Percentiles rank a stretch among this genome's conserved stretches.
Evolutionary conservation across 2,888 invertebrate species (phyloP).

Genomic region (Ferdinandea cuprea): DNA sequence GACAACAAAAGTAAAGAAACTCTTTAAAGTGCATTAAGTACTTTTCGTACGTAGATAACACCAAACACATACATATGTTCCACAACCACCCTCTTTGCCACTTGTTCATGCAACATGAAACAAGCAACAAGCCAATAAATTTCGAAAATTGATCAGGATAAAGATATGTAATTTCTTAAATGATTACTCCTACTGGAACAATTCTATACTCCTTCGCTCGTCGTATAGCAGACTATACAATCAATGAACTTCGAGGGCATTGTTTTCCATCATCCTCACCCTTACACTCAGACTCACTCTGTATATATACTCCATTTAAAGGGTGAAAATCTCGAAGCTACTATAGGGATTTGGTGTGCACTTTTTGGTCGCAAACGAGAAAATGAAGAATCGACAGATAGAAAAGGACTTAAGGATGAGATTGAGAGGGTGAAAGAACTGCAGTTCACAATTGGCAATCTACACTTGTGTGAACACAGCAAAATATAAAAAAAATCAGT

Average conservation of each 20-base stretch:
- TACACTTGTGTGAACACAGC: slow-evolving; percentile 58
- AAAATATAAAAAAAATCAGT: slow-evolving; percentile 8
- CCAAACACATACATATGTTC: slow-evolving; percentile 8
- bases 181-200: slow-evolving; percentile 70
- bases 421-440: slow-evolving; percentile 41
- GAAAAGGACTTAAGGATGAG: slow-evolving; percentile 58
- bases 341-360: slow-evolving; percentile 41
- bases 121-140: slow-evolving; percentile 72
- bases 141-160: slow-evolving; percentile 72
- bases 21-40: slow-evolving; percentile 21
- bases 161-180: slow-evolving; percentile 73
- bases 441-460: slow-evolving; percentile 63
- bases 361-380: slow-evolving; percentile 36
- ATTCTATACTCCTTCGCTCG: slow-evolving; percentile 40
- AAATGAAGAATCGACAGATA: slow-evolving; percentile 69
- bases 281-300: not conserved
- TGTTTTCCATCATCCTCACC: slow-evolving; percentile 28
- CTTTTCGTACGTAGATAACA: slow-evolving; percentile 5
- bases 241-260: slow-evolving; percentile 61
- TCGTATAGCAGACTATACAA: slow-evolving; percentile 35
- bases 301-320: slow-evolving; percentile 25
- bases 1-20: not conserved
- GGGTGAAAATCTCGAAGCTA: slow-evolving; percentile 59
- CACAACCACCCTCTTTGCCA: slow-evolving; percentile 14
- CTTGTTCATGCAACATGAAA: slow-evolving; percentile 31